A percentile compares a stretch with the other conserved stretches of the same genome.
Evolutionary conservation across 2,888 invertebrate genomes (phyloP).

Genomic region (Stictocephala bisonia): DNA sequence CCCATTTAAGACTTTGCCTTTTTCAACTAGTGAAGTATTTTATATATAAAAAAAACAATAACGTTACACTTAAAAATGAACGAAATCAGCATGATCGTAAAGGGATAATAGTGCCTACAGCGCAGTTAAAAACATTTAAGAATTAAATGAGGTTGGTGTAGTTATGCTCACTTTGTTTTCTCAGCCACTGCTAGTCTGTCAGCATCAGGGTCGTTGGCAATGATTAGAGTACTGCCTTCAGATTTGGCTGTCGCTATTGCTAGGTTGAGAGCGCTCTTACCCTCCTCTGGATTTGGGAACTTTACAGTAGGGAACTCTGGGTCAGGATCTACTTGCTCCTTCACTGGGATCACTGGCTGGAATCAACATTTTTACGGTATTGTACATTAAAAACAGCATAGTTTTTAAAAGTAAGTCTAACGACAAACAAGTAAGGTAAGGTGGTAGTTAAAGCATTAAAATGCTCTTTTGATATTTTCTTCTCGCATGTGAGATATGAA

Average conservation of each 20-base stretch:
- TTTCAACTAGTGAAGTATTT: too few species aligned
- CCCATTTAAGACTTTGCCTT: too few species aligned
- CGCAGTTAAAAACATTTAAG: too few species aligned
- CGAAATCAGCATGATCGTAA: too few species aligned
- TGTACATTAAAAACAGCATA: not conserved
- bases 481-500: too few species aligned
- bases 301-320: slow-evolving; percentile 97
- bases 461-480: too few species aligned
- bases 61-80: too few species aligned
- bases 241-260: slow-evolving; percentile 82
- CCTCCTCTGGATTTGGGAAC: slow-evolving; percentile 99
- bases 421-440: too few species aligned
- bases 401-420: not conserved
- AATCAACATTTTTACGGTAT: slow-evolving; percentile 12
- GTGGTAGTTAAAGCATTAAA: too few species aligned
- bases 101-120: too few species aligned
- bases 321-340: slow-evolving; percentile 87
- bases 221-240: slow-evolving; percentile 76
- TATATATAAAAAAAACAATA: too few species aligned
- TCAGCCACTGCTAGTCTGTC: slow-evolving; percentile 96
- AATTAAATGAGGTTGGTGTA: too few species aligned
- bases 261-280: slow-evolving; percentile 80
- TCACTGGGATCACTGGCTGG: slow-evolving; percentile 74
- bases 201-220: slow-evolving; percentile 99
- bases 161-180: slow-evolving; percentile 66